Conservation (phyloP, 2,888 invertebrate species). For the Teleogryllus oceanicus region DNA sequence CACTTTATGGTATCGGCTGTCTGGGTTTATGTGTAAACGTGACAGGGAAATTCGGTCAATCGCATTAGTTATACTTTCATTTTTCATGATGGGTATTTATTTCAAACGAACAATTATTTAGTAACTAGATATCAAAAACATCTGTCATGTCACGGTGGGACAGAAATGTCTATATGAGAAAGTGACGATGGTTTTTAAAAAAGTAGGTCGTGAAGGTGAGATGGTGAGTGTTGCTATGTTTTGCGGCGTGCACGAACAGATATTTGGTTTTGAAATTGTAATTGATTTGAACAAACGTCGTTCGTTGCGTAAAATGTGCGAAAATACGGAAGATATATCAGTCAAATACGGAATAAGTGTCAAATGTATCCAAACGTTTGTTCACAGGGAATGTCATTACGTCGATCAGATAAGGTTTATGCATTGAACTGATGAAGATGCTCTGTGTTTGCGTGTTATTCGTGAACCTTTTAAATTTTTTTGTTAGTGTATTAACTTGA, state of each 20-base stretch:
- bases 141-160: conserved; percentile 33
- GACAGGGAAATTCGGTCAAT: conserved; percentile 20
- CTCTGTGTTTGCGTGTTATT: background rate
- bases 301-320: too few relatives aligned
- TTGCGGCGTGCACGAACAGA: background rate
- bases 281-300: too few relatives aligned
- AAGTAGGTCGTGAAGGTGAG: conserved; percentile 37
- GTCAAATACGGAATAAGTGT: too few relatives aligned
- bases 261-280: too few relatives aligned
- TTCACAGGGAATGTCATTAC: background rate
- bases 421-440: background rate
- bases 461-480: background rate
- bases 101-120: conserved; percentile 25
- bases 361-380: too few relatives aligned
- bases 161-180: conserved; percentile 35
- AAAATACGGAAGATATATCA: too few relatives aligned
- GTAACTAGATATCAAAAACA: conserved; percentile 26
- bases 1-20: conserved; percentile 33
- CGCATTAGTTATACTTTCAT: background rate
- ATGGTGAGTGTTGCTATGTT: conserved; percentile 29
- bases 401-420: background rate
- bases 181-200: conserved; percentile 33
- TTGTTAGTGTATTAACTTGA: background rate
- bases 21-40: conserved; percentile 34
- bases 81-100: background rate